These are phyloP conservation scores for Characodon lateralis DNA, from an alignment of 2,797 vertebrate species.

Conservation along the genomic window DNA sequence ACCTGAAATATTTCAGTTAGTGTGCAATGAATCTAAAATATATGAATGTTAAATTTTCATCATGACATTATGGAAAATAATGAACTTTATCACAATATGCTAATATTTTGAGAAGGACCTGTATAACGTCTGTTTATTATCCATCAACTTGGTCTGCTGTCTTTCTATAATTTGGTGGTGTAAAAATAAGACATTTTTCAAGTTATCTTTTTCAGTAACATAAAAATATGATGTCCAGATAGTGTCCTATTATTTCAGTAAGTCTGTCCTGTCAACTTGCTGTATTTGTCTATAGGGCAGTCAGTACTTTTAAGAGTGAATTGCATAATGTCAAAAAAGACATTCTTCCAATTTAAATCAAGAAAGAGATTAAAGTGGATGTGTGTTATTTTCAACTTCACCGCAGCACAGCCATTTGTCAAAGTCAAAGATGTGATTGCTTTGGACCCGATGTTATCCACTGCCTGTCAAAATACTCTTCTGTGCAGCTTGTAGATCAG, in stretches of 20 bases:
- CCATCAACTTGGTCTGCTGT: constrained; percentile 1
- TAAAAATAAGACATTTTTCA: background rate
- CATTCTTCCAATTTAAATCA: constrained; percentile 97
- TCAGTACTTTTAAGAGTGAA: constrained; percentile 89
- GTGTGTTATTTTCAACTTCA: constrained; percentile 99
- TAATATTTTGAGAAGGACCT: too few relatives aligned
- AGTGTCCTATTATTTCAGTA: constrained; percentile 62
- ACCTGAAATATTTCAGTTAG: too few relatives aligned
- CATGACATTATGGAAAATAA: too few relatives aligned
- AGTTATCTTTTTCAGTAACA: background rate
- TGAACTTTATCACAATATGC: too few relatives aligned
- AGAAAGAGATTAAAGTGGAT: constrained; percentile 99
- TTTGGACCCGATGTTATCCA: constrained; percentile 98
- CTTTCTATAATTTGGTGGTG: background rate
- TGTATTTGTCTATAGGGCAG: constrained; percentile 72
- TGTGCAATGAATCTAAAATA: too few relatives aligned
- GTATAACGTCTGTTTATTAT: constrained; percentile 20
- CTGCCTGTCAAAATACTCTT: constrained; percentile 96
- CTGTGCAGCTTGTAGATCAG: constrained; percentile 84
- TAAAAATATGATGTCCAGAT: background rate
- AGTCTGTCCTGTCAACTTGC: constrained; percentile 81
- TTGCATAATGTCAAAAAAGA: constrained; percentile 93
- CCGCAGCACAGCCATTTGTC: constrained; percentile 96
- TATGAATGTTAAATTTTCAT: too few relatives aligned
- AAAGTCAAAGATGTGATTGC: constrained; percentile 99